Percentiles rank a stretch among this genome's conserved stretches.
phyloP scores from a whole-genome alignment of 2,888 invertebrate genomes.

The Drosophila subquinaria region DNA sequence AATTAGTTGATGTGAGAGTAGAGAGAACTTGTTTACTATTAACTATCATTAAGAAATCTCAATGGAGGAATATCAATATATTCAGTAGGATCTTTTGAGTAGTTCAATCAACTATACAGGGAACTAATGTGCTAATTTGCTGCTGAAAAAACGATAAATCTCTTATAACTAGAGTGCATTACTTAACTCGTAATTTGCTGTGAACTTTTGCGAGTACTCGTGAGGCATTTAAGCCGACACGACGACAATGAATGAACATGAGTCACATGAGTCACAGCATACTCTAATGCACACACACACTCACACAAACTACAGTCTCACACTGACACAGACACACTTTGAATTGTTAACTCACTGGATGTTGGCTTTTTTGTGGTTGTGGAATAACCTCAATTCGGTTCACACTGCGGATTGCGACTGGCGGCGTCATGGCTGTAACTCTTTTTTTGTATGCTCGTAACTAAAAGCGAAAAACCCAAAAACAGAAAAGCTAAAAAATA shows the following conservation, averaged over 20 bases:
- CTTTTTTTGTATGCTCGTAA: constrained; percentile 41
- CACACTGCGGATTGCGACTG: constrained; percentile 73
- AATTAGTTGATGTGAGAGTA: not conserved
- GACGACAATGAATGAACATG: constrained; percentile 55
- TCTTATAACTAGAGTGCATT: constrained; percentile 34
- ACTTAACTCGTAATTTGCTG: constrained; percentile 48
- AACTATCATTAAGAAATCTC: not conserved
- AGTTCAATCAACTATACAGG: not conserved
- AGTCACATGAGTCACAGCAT: constrained; percentile 52
- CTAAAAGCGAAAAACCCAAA: constrained; percentile 39
- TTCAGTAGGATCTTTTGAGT: not conserved
- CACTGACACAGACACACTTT: constrained; percentile 21
- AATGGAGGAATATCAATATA: not conserved
- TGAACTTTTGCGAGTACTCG: constrained; percentile 42
- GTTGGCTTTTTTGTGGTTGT: constrained; percentile 43
- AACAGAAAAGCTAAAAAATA: not conserved
- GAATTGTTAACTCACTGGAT: constrained; percentile 75
- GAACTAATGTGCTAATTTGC: not conserved
- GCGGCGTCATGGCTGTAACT: constrained; percentile 75
- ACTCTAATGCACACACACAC: constrained; percentile 26
- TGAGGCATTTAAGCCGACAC: constrained; percentile 21
- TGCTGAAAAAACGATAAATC: constrained; percentile 30
- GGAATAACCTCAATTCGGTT: constrained; percentile 80
- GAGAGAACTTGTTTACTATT: not conserved
- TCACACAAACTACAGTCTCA: constrained; percentile 5